A percentile compares a stretch with the other conserved stretches of the same genome.
phyloP scores from a whole-genome alignment of 2,797 vertebrate species.

The Sebastes taczanowskii region DNA sequence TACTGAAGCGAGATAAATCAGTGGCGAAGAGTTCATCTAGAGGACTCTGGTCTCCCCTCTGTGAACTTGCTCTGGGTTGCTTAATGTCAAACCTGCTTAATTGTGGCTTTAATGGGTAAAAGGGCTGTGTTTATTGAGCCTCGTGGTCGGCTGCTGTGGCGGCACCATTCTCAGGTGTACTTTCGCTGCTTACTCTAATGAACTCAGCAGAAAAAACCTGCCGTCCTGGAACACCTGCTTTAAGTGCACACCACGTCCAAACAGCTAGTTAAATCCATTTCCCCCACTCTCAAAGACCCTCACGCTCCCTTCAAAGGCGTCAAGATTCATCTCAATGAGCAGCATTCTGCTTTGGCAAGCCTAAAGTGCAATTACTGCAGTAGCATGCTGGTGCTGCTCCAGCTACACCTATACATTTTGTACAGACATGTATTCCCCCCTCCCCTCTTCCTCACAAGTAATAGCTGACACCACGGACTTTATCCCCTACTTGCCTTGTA shows the following conservation, averaged over 20 bases:
- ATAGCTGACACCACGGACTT: constrained; percentile 68
- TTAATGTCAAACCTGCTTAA: constrained; percentile 54
- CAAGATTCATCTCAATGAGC: constrained; percentile 81
- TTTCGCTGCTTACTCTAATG: constrained; percentile 71
- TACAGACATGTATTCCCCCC: constrained; percentile 56
- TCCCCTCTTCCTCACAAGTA: constrained; percentile 54
- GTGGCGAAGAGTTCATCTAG: constrained; percentile 8
- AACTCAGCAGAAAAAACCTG: constrained; percentile 72
- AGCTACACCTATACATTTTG: constrained; percentile 73
- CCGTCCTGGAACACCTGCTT: constrained; percentile 69
- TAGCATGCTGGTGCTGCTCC: constrained; percentile 66
- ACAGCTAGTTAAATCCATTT: constrained; percentile 76
- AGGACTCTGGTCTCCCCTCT: constrained; percentile 27
- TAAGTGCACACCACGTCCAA: constrained; percentile 69
- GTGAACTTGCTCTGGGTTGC: constrained; percentile 45
- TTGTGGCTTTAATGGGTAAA: constrained; percentile 66
- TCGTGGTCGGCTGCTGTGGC: constrained; percentile 53
- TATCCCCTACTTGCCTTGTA: constrained; percentile 43
- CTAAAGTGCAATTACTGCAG: constrained; percentile 72
- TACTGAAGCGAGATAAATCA: constrained; percentile 67
- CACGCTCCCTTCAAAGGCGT: constrained; percentile 76
- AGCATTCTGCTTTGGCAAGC: constrained; percentile 81
- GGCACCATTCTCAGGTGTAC: constrained; percentile 58
- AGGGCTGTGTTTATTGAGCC: constrained; percentile 66
- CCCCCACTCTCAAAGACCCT: constrained; percentile 72